A percentile compares a stretch with the other conserved stretches of the same genome.
Conservation (phyloP, 2,797 vertebrate species). For the Rhinichthys osculus region DNA sequence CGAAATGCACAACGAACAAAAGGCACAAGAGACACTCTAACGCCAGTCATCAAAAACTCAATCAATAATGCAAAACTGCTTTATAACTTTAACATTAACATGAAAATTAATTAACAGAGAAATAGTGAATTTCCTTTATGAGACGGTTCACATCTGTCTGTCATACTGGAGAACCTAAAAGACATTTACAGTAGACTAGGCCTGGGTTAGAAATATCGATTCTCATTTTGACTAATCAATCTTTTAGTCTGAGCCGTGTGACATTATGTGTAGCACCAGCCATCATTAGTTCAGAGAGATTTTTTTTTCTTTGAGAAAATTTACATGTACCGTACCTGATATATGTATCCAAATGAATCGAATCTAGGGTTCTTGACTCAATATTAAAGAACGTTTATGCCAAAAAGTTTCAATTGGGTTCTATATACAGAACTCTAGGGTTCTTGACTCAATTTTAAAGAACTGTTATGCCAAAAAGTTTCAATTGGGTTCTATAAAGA, state of each 20-base stretch:
- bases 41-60: neutral
- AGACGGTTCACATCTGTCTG: neutral
- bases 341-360: too few species aligned
- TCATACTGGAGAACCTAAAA: neutral
- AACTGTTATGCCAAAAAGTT: too few species aligned
- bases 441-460: too few species aligned
- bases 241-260: neutral
- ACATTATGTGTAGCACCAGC: neutral
- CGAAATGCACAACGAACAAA: neutral
- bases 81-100: neutral
- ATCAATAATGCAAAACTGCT: neutral
- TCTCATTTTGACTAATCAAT: neutral
- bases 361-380: too few species aligned
- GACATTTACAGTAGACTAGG: neutral
- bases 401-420: fast-evolving
- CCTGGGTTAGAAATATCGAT: neutral
- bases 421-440: too few species aligned
- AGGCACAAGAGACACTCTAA: neutral
- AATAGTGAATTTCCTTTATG: neutral
- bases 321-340: neutral
- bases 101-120: neutral
- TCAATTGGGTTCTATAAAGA: too few species aligned
- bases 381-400: too few species aligned
- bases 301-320: neutral
- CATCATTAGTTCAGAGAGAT: neutral